Conservation (phyloP, 2,888 invertebrate genomes). For the Drosophila parthenogenetica region DNA sequence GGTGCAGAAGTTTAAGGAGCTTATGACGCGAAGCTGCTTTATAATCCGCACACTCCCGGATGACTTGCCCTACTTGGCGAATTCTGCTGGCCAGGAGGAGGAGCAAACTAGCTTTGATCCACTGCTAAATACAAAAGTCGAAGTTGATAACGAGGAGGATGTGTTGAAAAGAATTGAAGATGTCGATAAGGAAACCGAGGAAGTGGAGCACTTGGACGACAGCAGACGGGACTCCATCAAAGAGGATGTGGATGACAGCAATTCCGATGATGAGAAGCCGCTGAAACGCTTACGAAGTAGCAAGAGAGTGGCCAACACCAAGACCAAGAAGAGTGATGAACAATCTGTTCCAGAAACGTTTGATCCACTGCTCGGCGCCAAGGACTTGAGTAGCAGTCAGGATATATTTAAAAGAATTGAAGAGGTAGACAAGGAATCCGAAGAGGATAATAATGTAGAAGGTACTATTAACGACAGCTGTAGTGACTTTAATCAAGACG, state of each 20-base stretch:
- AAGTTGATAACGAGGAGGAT: conserved; percentile 81
- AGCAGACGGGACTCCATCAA: conserved; percentile 46
- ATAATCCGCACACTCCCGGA: not conserved
- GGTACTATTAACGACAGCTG: conserved; percentile 42
- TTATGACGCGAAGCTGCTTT: conserved; percentile 54
- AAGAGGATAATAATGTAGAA: conserved; percentile 37
- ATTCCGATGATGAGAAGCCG: conserved; percentile 69
- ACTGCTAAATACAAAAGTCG: conserved; percentile 77
- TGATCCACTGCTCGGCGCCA: no score
- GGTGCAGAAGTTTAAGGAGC: conserved; percentile 69
- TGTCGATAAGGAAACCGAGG: conserved; percentile 67
- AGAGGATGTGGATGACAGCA: conserved; percentile 56
- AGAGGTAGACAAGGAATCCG: conserved; percentile 70
- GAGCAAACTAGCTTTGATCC: conserved; percentile 79
- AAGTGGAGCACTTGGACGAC: conserved; percentile 39
- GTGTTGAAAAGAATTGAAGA: conserved; percentile 81
- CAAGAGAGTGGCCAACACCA: not conserved
- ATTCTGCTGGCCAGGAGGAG: conserved; percentile 51
- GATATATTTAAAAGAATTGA: conserved; percentile 82
- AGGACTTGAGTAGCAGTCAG: conserved; percentile 19
- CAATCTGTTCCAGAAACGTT: no score
- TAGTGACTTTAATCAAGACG: conserved; percentile 47
- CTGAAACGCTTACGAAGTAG: conserved; percentile 48
- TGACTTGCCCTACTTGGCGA: conserved; percentile 32
- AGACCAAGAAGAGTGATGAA: not conserved